These are phyloP conservation scores for Bos indicus DNA, from an alignment of 2,113 vertebrate genomes.

Conservation along the genomic window DNA sequence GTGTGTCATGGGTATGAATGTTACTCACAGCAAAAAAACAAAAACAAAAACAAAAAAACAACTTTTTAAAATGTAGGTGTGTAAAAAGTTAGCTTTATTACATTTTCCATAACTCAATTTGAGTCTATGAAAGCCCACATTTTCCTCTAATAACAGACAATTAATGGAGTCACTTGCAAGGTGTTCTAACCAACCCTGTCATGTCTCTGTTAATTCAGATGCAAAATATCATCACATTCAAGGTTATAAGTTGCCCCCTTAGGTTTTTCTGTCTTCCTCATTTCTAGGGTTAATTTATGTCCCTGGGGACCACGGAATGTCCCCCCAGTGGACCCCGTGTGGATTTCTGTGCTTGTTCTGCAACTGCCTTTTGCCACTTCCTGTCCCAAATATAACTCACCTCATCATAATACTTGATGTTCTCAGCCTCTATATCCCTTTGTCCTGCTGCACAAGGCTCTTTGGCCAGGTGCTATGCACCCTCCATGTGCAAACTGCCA, in stretches of 20 bases:
- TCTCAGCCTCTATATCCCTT: background rate
- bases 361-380: rapidly evolving
- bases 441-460: rapidly evolving
- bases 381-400: rapidly evolving
- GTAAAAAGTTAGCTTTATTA: background rate
- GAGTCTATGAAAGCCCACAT: background rate
- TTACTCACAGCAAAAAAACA: background rate
- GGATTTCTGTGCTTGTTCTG: background rate
- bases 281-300: background rate
- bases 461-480: rapidly evolving
- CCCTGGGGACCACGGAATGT: rapidly evolving
- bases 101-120: background rate
- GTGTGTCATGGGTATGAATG: background rate
- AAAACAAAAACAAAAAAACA: too few relatives aligned
- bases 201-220: background rate
- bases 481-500: rapidly evolving
- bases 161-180: background rate
- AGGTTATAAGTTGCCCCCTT: rapidly evolving
- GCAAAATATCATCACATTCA: background rate
- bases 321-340: background rate
- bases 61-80: background rate
- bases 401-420: rapidly evolving
- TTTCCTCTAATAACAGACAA: background rate
- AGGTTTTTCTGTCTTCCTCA: background rate
- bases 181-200: background rate